Evolutionary conservation across 53 echinoderm and acorn worm species (phyloP), one percentile per base, ranked within the genome.

Genomic region (Glandiceps talaboti): DNA sequence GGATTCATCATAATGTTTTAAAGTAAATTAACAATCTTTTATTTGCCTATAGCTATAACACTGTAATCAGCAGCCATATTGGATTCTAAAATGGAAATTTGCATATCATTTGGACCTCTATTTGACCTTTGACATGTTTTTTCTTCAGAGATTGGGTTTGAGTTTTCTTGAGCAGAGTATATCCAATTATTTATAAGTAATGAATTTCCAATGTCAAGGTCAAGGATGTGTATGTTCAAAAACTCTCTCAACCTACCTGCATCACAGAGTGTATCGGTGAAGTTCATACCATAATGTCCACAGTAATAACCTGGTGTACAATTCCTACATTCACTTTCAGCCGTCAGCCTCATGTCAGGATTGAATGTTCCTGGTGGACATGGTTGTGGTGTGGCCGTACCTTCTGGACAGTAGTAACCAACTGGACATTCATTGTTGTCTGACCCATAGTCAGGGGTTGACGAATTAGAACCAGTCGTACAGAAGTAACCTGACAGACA

Each of bases 341-440:
- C 83, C 75, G 88, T 86, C 0, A 92, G 85, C 33, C 89, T 74
- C 28, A 80, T 76, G 30, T 86, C 85, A 0, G 97, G 97, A 79
- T 87, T 96, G 78, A 92, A 96, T n/a, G 97, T 96, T 25, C 97
- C 97, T 25, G 93, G 92, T 27, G 93, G 97, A 77, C 97, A 96
- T 1, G 97, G 92, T 83, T 91, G 88, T 14, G 97, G 97, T 73
- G 90, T 90, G 76, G 87, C 91, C 1, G 91, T 91, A 29, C 93
- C 93, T 74, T 88, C 79, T 30, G 85, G 88, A 26, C 97, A 95
- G 85, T 89, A 95, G 83, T 86, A 85, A 73, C 95, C 95, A 14
- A 93, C 92, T 25, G 95, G 92, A 83, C 97, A 96, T 79, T 96
- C 93, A 74, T 96, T 76, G 64, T 90, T 90, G 73, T 93, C 86